Evolutionary conservation across 2,113 vertebrate genomes (phyloP).

Genomic region (Stegastes partitus): DNA sequence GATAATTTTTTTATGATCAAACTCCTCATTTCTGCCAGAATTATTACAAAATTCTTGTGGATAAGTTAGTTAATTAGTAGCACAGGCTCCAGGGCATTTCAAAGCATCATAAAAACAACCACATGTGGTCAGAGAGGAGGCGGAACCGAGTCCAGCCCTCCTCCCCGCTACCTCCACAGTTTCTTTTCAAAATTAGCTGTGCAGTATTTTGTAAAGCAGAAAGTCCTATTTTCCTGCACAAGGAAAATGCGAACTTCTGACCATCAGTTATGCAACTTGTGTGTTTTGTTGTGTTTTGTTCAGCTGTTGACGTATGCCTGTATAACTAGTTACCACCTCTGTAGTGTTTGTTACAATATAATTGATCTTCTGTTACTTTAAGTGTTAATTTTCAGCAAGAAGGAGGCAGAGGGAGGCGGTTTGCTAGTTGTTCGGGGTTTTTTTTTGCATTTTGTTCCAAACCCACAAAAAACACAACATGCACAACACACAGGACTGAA

Average conservation of each 20-base stretch:
- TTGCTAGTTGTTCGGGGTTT: not conserved
- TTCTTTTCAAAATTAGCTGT: slow-evolving; percentile 68
- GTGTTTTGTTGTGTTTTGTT: slow-evolving; percentile 59
- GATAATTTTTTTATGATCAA: not conserved
- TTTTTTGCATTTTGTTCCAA: slow-evolving; percentile 26
- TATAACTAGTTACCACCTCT: slow-evolving; percentile 49
- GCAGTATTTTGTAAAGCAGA: slow-evolving; percentile 80
- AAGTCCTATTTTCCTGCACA: slow-evolving; percentile 56
- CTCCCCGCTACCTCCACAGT: slow-evolving; percentile 59
- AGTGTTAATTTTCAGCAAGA: slow-evolving; percentile 53
- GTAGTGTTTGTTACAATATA: slow-evolving; percentile 66
- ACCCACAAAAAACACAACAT: slow-evolving; percentile 18
- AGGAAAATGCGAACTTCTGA: slow-evolving; percentile 32
- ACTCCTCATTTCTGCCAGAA: not conserved
- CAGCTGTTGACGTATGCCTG: slow-evolving; percentile 45
- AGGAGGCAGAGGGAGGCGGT: slow-evolving; percentile 16
- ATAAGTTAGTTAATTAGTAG: not conserved
- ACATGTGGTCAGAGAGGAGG: not conserved
- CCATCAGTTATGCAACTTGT: slow-evolving; percentile 33
- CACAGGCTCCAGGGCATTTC: slow-evolving; percentile 5
- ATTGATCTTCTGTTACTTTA: slow-evolving; percentile 54
- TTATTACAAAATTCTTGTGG: not conserved
- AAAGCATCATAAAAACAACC: not conserved
- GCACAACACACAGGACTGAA: slow-evolving; percentile 26
- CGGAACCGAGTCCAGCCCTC: not conserved